These are phyloP conservation scores for Cremastinae sp. DNA, from an alignment of 2,888 invertebrate species.

Conservation along the genomic window DNA sequence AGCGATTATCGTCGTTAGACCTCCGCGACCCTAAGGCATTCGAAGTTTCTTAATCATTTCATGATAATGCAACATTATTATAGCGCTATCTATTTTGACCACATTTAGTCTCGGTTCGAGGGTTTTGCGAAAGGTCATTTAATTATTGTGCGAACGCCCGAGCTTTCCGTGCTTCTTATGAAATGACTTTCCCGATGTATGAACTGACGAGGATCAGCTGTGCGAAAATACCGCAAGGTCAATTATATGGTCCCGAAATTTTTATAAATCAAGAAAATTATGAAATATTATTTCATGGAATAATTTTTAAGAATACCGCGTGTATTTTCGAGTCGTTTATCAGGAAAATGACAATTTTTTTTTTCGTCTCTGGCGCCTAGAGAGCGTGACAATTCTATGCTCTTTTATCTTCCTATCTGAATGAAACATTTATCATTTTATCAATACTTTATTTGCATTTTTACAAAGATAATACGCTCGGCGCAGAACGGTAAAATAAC, in stretches of 20 bases:
- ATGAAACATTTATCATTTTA: conserved; percentile 39
- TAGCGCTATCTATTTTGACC: conserved; percentile 31
- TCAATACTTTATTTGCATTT: conserved; percentile 22
- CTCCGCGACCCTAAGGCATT: conserved; percentile 1
- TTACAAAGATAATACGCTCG: conserved; percentile 5
- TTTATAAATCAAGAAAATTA: no score
- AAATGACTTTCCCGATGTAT: conserved; percentile 11
- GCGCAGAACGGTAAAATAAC: conserved; percentile 25
- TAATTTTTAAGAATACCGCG: no score
- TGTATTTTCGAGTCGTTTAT: no score
- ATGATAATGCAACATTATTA: conserved; percentile 52
- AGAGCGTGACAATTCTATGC: conserved; percentile 4
- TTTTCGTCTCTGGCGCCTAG: conserved; percentile 22
- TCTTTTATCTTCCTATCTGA: conserved; percentile 34
- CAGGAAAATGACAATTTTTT: conserved; percentile 10
- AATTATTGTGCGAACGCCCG: neutral
- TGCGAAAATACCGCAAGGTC: no score
- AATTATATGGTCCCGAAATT: no score
- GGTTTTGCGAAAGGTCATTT: conserved; percentile 28
- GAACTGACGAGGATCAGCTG: no score
- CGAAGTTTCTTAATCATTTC: conserved; percentile 42
- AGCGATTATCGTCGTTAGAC: neutral
- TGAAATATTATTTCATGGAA: no score
- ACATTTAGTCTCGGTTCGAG: conserved; percentile 34
- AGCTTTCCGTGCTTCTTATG: conserved; percentile 2